Evolutionary conservation across 2,888 invertebrate genomes (phyloP), one percentile per base, ranked within the genome.

Genomic region (Eupeodes latifasciatus): DNA sequence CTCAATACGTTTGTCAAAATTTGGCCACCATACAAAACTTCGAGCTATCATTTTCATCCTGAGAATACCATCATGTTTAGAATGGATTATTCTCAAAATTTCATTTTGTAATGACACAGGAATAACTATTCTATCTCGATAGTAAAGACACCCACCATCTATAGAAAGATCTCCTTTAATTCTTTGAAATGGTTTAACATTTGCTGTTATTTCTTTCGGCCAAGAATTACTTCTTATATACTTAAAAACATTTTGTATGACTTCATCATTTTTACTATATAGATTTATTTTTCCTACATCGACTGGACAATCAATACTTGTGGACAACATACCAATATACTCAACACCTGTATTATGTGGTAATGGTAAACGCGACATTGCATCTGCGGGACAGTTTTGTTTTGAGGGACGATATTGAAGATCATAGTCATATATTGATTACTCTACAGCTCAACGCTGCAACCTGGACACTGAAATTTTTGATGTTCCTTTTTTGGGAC

Each of bases 1-100:
- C 81, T 91, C 91, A 36, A 91, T 91, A 40, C 91, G 90, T 6
- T 79, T 61, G 82, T 92, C 90, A 40, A 91, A 83, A 9, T 83
- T 85, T 11, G 91, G 91, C 91, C 91, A 91, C 89, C 87, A 91
- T 59, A 91, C 90, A 85, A 90, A 89, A n/a, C 88, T 83, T 61
- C 90, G 61, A 5, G 91, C 91, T 16, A 90, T 36, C n/a, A 89
- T 82, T 89, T 91, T 91, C 90, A 90, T 91, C 67, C 90, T 87
- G 7, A 90, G 90, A 11, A 91, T 85, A 14, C 91, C 91, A 9
- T 89, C 85, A 79, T 92, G 91, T 44, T 89, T 78, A n/a, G 53
- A 57, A 81, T 91, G 91, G 1, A 91, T 62, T 53, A 76, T 55
- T 19, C 72, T 40, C 34, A 90, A 71, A 16, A 91, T 57, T 40